Evolutionary conservation across 2,888 invertebrate species (phyloP).

Genomic region (Pseudococcus longispinus): DNA sequence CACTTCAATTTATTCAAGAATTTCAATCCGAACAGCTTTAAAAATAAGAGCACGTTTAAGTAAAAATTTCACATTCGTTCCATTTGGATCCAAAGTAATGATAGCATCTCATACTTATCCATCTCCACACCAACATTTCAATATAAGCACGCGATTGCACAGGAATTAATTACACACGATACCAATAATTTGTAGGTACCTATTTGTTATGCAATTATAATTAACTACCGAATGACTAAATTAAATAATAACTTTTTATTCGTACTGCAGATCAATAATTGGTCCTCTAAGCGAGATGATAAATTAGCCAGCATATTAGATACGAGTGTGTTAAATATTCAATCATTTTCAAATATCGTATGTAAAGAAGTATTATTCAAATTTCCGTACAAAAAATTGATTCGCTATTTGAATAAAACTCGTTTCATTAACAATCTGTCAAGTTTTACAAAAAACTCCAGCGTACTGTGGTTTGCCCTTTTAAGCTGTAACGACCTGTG

Average conservation of each 20-base stretch:
- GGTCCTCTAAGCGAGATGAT: not conserved
- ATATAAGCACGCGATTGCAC: not conserved
- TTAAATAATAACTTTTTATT: slow-evolving; percentile 19
- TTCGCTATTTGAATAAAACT: not conserved
- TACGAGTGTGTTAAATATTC: not conserved
- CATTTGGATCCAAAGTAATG: not conserved
- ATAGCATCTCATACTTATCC: not conserved
- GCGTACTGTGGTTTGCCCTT: not conserved
- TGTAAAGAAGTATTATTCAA: not conserved
- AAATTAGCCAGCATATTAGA: slow-evolving; percentile 7
- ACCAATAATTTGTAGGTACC: not conserved
- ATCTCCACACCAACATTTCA: no score
- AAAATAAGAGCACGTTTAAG: no score
- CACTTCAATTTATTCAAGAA: no score
- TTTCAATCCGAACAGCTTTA: no score
- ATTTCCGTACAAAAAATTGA: slow-evolving; percentile 6
- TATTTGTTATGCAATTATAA: not conserved
- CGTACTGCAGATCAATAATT: not conserved
- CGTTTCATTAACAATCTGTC: slow-evolving; percentile 16
- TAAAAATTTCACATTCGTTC: not conserved
- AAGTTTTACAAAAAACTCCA: not conserved
- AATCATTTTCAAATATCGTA: not conserved
- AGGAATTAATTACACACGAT: not conserved
- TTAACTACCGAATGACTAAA: slow-evolving; percentile 14
- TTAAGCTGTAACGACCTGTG: slow-evolving; percentile 4